A percentile compares a stretch with the other conserved stretches of the same genome.
Conservation (phyloP, 1,140 invertebrate species). For the Lepidurus apus region DNA sequence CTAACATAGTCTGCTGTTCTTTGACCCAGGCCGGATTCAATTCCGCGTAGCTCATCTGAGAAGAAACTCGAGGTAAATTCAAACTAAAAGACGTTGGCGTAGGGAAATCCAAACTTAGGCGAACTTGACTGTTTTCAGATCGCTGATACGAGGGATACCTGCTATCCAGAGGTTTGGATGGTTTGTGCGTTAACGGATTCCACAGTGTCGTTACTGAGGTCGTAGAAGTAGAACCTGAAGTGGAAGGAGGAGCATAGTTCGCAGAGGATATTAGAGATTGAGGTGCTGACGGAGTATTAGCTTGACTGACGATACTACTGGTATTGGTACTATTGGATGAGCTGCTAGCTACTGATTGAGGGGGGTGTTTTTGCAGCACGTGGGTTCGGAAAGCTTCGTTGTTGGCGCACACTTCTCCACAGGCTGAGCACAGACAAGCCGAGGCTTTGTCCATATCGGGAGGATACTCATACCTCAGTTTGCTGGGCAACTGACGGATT, state of each 20-base stretch:
- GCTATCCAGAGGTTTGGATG: neutral
- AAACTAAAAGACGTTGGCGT: conserved; percentile 9
- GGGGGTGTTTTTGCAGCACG: conserved; percentile 28
- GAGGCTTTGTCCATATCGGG: conserved; percentile 8
- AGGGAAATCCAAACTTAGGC: conserved; percentile 18
- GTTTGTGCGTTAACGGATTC: conserved; percentile 16
- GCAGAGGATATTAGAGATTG: conserved; percentile 19
- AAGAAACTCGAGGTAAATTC: neutral
- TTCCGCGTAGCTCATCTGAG: neutral
- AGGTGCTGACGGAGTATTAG: conserved; percentile 11
- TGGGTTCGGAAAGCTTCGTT: conserved; percentile 30
- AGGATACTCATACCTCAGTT: conserved; percentile 6
- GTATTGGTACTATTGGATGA: neutral
- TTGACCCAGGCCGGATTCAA: neutral
- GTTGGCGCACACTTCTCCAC: conserved; percentile 21
- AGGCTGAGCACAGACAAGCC: neutral
- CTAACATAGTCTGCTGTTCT: conserved; percentile 1
- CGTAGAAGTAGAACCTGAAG: neutral
- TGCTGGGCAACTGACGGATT: neutral
- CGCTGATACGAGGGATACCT: conserved; percentile 13
- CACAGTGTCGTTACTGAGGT: neutral
- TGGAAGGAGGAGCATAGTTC: neutral
- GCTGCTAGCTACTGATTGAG: conserved; percentile 1
- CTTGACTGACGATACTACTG: neutral
- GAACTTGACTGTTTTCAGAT: neutral